phyloP scores from a whole-genome alignment of 2,797 vertebrate genomes.

The Lepus oiostolus region DNA sequence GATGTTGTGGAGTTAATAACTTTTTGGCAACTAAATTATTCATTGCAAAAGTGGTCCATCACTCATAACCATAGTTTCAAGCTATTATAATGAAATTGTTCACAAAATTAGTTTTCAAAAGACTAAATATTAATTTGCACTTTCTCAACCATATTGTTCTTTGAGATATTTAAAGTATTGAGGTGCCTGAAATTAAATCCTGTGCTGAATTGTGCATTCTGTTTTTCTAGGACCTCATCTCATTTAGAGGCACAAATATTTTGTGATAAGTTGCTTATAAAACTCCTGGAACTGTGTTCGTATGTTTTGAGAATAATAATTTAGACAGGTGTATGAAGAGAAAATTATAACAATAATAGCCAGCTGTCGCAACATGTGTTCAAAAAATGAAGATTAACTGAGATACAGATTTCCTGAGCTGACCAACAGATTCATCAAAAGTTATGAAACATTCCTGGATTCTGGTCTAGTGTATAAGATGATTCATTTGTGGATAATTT shows the following conservation, averaged over 20 bases:
- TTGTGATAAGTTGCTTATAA: conserved; percentile 14
- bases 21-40: conserved; percentile 61
- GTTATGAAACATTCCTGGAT: background rate
- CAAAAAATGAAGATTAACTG: conserved; percentile 11
- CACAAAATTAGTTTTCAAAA: conserved; percentile 61
- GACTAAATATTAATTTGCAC: conserved; percentile 52
- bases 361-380: background rate
- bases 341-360: background rate
- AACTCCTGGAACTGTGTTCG: background rate
- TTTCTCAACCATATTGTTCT: background rate
- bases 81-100: conserved; percentile 56
- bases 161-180: background rate
- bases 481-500: background rate
- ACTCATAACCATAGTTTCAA: conserved; percentile 44
- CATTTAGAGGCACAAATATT: background rate
- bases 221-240: background rate
- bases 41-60: conserved; percentile 51
- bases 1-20: conserved; percentile 40
- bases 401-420: background rate
- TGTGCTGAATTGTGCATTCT: background rate
- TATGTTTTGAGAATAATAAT: conserved; percentile 20
- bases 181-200: background rate
- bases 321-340: background rate
- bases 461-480: background rate
- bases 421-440: background rate